Evolutionary conservation across 2,113 vertebrate genomes (phyloP).

Genomic region (Opisthocomus hoazin): DNA sequence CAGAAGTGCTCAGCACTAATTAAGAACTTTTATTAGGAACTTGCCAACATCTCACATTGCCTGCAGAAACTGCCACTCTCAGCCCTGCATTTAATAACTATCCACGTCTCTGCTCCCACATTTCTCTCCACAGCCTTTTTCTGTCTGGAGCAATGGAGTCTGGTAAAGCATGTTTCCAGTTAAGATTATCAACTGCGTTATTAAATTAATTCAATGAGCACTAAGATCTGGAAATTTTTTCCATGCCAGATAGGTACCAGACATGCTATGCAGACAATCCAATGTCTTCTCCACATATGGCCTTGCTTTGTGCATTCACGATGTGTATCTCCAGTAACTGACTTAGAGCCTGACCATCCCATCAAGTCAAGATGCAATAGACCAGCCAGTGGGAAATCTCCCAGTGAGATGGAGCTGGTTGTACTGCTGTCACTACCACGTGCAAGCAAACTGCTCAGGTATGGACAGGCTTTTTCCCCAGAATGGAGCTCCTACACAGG

Average conservation of each 20-base stretch:
- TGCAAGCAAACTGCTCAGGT: not conserved
- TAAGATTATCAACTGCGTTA: not conserved
- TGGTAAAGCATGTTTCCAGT: not conserved
- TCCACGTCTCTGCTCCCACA: not conserved
- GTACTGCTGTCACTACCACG: not conserved
- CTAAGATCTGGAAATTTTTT: not conserved
- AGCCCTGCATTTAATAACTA: not conserved
- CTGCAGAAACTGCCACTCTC: not conserved
- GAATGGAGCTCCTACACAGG: not conserved
- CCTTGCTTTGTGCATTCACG: not conserved
- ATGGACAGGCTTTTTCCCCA: not conserved
- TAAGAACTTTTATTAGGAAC: not conserved
- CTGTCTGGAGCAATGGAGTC: not conserved
- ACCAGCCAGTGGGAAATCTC: not conserved
- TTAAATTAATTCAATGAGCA: not conserved
- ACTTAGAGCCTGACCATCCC: not conserved
- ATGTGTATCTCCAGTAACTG: not conserved
- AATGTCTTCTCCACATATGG: not conserved
- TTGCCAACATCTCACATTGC: not conserved
- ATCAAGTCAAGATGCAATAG: fast-evolving
- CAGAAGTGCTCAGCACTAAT: not conserved
- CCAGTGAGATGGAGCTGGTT: not conserved
- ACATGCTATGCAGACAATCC: not conserved
- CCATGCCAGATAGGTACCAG: not conserved
- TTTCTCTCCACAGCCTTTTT: not conserved